These are phyloP conservation scores for Anser cygnoides DNA, from an alignment of 2,113 vertebrate species.

Conservation along the genomic window DNA sequence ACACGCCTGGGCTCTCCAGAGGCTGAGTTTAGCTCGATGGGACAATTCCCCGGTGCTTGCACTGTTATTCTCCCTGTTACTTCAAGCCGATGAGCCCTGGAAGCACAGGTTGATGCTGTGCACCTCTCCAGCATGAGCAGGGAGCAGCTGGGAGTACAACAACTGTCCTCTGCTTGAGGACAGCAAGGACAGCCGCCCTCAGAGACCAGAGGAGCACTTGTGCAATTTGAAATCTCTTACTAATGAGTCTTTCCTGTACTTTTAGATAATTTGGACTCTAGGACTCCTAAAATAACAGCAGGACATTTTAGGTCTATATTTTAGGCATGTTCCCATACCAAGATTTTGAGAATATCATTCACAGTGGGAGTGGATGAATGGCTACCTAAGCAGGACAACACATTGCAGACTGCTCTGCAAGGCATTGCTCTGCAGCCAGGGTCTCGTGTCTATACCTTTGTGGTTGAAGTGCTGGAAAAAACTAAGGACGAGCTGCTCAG, in stretches of 20 bases:
- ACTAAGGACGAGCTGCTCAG: fast-evolving
- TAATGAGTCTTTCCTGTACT: not conserved
- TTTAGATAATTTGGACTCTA: not conserved
- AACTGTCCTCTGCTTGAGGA: not conserved
- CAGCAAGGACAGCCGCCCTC: not conserved
- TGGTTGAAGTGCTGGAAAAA: not conserved
- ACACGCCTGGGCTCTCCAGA: not conserved
- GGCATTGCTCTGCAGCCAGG: not conserved
- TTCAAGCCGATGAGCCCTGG: not conserved
- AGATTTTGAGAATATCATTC: not conserved
- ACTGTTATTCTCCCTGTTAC: not conserved
- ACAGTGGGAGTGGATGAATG: fast-evolving
- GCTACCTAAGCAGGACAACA: too few species aligned
- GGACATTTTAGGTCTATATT: not conserved
- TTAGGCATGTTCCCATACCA: fast-evolving
- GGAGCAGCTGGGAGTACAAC: not conserved
- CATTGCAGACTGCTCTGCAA: not conserved
- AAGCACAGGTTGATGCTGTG: fast-evolving
- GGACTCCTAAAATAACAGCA: not conserved
- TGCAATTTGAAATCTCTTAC: not conserved
- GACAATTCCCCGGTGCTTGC: not conserved
- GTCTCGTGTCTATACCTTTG: fast-evolving
- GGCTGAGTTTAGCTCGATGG: fast-evolving
- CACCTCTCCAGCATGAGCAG: not conserved
- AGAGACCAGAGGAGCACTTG: not conserved